Evolutionary conservation across 1,140 invertebrate genomes (phyloP), one percentile per base, ranked within the genome.

Genomic region (Drosophila mojavensis): DNA sequence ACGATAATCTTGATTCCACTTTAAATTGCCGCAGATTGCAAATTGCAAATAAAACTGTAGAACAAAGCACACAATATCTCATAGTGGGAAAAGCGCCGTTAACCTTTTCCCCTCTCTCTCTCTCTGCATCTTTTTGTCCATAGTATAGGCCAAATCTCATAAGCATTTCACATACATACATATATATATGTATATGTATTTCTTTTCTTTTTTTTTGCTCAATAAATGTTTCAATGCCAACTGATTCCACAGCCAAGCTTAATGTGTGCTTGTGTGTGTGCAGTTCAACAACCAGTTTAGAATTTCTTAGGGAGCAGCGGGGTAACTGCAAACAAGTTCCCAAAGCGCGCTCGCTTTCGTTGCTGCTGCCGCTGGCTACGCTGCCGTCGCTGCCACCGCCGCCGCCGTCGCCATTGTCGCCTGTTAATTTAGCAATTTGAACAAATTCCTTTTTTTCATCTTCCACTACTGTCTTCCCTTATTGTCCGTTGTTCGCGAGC

Each of bases 211-310:
- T 28, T 75, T 60, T 59, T 68, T 56, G 20, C 33, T 56, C 53
- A 70, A 30, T 60, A 60, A 33, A 51, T 75, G 67, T 78, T 76
- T 76, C 68, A 71, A 72, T 78, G 67, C 67, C 61, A 59, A 78
- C 43, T 55, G 65, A 68, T 68, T 73, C 64, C 56, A 26, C 65
- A 41, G 20, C 64, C 47, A 3, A 48, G 54, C 60, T 62, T 50
- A 30, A 13, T 30, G 6, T 47, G 55, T 43, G 47, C 26, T 60
- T 13, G 20, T 54, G 20, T 48, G 59, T 63, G 51, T 67, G 60
- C 78, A 76, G 82, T 88, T 82, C 68, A 82, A 88, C 83, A 86
- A 86, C 82, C 82, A 86, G 82, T 86, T 86, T 82, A 77, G 68
- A 86, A 82, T 88, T 76, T 82, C 62, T 79, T 73, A 65, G 60